phyloP scores from a whole-genome alignment of 2,113 vertebrate species.

The Burhinus bistriatus region DNA sequence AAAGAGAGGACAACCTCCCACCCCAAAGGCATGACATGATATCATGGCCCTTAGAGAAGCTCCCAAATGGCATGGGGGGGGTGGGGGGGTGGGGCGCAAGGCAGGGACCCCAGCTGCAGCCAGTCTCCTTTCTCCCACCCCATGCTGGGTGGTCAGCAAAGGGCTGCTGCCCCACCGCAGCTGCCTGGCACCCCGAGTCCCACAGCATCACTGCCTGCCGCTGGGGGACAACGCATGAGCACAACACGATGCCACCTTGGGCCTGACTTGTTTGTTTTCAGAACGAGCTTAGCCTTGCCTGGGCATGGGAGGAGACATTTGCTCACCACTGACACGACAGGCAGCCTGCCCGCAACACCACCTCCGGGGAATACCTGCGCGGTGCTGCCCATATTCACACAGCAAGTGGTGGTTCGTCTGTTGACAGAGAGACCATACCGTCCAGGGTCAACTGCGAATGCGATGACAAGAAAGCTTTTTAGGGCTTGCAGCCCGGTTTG shows the following conservation, averaged over 20 bases:
- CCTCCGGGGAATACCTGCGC: background rate
- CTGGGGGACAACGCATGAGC: background rate
- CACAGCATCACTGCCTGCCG: background rate
- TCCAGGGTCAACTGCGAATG: rapidly evolving
- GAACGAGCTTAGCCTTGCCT: background rate
- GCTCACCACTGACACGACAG: background rate
- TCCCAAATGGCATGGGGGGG: background rate
- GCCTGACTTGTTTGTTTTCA: background rate
- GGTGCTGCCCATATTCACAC: background rate
- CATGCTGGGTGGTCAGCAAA: rapidly evolving
- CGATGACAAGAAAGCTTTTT: background rate
- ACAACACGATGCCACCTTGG: background rate
- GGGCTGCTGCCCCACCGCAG: background rate
- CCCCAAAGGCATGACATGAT: background rate
- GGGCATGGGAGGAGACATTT: rapidly evolving
- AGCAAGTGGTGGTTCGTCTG: rapidly evolving
- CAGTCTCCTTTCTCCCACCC: background rate
- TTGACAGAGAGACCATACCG: background rate
- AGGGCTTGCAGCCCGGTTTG: background rate
- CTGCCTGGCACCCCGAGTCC: rapidly evolving
- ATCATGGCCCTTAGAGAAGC: background rate
- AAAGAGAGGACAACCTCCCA: background rate
- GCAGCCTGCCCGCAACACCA: background rate
- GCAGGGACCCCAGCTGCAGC: rapidly evolving
- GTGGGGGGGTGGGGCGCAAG: background rate